Base-by-base conservation (phyloP, 2,113 vertebrate genomes). In the Laticauda laticaudata region DNA sequence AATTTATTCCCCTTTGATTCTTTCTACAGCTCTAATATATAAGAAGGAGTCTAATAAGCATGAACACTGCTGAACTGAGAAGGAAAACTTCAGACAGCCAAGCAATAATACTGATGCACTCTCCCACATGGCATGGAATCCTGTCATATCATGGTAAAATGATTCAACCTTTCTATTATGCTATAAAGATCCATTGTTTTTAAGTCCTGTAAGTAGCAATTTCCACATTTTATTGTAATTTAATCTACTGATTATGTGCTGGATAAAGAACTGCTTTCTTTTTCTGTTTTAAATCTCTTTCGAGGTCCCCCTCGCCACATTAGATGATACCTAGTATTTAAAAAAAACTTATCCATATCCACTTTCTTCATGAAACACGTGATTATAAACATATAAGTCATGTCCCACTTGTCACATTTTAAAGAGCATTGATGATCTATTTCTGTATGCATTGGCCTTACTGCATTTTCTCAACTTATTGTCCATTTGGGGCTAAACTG, bases 251-350 rank as follows among this genome's bases (percentile, higher is more conserved):
- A 20, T 75, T 39, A 20, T 75, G 69, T 75, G 15, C 29, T 69
- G 29, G 12, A 2, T 34, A 4, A 34, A 75, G 5, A 69, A n/a
- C 29, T 69, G 29, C 12, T n/a, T 69, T 69, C 29, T 69, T 69
- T 34, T 69, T 69, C 14, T 34, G 14, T 69, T 69, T 69, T n/a
- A 69, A 69, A 69, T 69, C 61, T 69, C 29, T 69, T 69, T 69
- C 2, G 0, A 34, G 14, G 5, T 15, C 11, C 12, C 4, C 9
- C 1, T 5, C 1, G 7, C 48, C 48, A 51, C 29, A 69, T n/a
- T n/a, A 5, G 29, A n/a, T 64, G 11, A 69, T n/a, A n/a, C 29
- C 8, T 34, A 69, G 64, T 69, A 34, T 69, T 69, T n/a, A n/a
- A 2, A 69, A 61, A 69, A 69, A 69, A 15, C 29, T 69, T 34